These are phyloP conservation scores for Dryas iulia DNA, from an alignment of 1,140 invertebrate species.

Conservation along the genomic window DNA sequence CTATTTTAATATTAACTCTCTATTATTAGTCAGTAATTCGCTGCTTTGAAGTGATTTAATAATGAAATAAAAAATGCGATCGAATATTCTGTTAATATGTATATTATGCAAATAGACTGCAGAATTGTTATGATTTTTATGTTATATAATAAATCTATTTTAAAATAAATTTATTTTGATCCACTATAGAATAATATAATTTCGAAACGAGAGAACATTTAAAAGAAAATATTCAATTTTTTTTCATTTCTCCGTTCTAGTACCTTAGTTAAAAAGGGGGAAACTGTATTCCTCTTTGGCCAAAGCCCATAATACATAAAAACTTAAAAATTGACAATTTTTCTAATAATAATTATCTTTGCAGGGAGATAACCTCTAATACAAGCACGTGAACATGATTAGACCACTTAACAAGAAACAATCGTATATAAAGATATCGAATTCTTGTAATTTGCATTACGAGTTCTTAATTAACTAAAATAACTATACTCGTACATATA, in stretches of 20 bases:
- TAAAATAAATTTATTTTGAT: no score
- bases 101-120: not conserved
- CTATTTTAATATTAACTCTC: not conserved
- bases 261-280: no score
- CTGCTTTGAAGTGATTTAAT: not conserved
- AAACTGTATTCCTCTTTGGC: no score
- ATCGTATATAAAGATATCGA: not conserved
- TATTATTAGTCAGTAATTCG: not conserved
- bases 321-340: not conserved
- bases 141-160: no score
- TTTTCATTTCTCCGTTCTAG: no score
- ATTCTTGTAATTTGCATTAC: not conserved
- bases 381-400: not conserved
- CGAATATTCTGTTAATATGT: not conserved
- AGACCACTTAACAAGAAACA: not conserved
- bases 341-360: not conserved
- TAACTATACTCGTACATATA: no score
- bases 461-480: no score
- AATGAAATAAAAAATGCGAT: not conserved
- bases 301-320: no score
- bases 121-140: not conserved
- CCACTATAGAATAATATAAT: no score
- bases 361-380: slow-evolving; percentile 13
- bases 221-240: no score
- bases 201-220: no score